Evolutionary conservation across 2,113 vertebrate species (phyloP), one percentile per base, ranked within the genome.

Genomic region (Tragelaphus strepsiceros): DNA sequence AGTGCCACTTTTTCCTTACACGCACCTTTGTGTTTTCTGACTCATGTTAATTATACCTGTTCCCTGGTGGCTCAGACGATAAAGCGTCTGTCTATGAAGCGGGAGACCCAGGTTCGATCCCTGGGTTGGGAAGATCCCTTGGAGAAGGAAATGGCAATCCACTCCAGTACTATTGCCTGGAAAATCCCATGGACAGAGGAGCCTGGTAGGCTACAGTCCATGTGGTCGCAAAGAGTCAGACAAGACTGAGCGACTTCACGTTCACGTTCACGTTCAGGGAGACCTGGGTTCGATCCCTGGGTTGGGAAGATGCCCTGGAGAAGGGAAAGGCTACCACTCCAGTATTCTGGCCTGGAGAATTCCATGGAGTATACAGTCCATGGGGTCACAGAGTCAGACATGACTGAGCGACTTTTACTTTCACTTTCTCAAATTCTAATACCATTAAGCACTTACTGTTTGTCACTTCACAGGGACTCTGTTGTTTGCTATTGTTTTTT

Each of bases 401-500:
- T 0, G 2, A 39, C 19, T 71, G 64, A 71, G 19, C 1, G 0
- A 39, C 19, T 39, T 71, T 39, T 19, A n/a, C n/a, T 10, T 35
- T n/a, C 64, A 22, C 67, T 71, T 71, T 39, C n/a, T 22, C 43
- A 39, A 77, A 89, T 88, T 91, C 59, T 51, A 35, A 51, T 4
- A 19, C 16, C 22, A 77, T 16, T 30, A 43, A 51, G 3, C 74
- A 35, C 46, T 93, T 53, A 26, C 2, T 92, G 28, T 64, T 80
- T 61, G 8, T 92, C 3, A 3, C 17, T 71, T 64, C 28, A 64
- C 7, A 35, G 51, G 28, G 35, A 32, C 56, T 90, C 49, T 53
- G 24, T 71, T 35, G 11, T 77, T 94, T 64, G 24, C n/a, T 88
- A 7, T 5, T 71, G 8, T 56, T 82, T 86, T 92, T 58, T 56